Percentiles rank a stretch among this genome's conserved stretches.
Evolutionary conservation across 2,113 vertebrate species (phyloP).

Genomic region (Dicentrarchus labrax): DNA sequence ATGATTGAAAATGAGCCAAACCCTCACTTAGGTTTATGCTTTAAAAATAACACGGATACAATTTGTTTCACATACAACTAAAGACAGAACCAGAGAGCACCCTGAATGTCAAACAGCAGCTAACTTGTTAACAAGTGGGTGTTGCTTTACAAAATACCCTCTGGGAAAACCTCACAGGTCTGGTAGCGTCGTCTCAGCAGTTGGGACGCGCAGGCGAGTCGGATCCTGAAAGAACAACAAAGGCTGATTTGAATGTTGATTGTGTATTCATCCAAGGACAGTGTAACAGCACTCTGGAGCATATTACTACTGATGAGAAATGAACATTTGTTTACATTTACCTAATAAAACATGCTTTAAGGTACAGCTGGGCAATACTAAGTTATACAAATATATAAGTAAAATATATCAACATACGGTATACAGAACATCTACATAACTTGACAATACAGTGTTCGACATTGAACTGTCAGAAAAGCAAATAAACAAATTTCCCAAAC

Average conservation of each 20-base stretch:
- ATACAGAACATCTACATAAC: no score
- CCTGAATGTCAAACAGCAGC: neutral
- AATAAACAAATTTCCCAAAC: no score
- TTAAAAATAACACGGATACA: neutral
- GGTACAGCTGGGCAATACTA: no score
- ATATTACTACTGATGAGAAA: no score
- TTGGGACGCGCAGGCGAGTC: slow-evolving; percentile 12
- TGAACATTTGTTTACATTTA: neutral
- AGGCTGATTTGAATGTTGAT: neutral
- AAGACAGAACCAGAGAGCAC: neutral
- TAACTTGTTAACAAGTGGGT: neutral
- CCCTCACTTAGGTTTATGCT: neutral
- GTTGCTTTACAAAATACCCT: neutral
- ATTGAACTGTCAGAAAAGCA: no score
- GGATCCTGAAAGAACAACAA: slow-evolving; percentile 43
- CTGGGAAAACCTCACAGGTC: slow-evolving; percentile 24
- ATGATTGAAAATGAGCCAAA: neutral
- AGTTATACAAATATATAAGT: no score
- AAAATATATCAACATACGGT: no score
- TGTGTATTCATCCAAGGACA: neutral
- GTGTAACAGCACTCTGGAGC: no score
- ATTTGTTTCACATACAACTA: neutral
- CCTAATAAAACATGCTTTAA: neutral
- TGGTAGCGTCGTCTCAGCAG: slow-evolving; percentile 17
- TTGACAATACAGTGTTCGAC: no score